Base-by-base conservation (phyloP, 2,113 vertebrate genomes). In the Aplodontia rufa region DNA sequence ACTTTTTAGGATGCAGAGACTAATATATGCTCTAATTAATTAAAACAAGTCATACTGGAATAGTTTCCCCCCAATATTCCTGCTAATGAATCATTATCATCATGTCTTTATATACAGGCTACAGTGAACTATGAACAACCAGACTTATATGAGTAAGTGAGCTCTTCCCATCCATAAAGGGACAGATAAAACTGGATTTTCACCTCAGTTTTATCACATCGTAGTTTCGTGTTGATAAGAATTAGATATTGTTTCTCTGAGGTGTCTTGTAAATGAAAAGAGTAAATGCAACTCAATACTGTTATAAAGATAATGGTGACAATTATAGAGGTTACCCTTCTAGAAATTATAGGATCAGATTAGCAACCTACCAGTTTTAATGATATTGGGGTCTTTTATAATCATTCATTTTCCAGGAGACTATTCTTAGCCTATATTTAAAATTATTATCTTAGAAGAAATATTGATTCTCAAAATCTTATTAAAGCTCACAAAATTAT, bases 1-100 rank as follows among this genome's bases (percentile, higher is more conserved):
- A n/a, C n/a, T 93, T 93, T 74, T 28, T 80, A 84, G n/a, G 35
- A 91, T 93, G 24, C 19, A 96, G 32, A 94, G 19, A 83, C 47
- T 49, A 78, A 82, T 13, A 78, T 64, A 66, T 60, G 35, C 8
- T 72, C 49, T 32, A 90, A 62, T 68, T 80, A 93, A 26, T 80
- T 86, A 85, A 76, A 76, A 80, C 8, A 84, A 53, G 26, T 42
- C 74, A 75, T 45, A 64, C 6, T 83, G 45, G 22, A 88, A 51
- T 28, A 78, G 64, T 68, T 72, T 49, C 11, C 11, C 19, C 26
- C 7, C 47, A 64, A 14, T 53, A 82, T 62, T 68, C 51, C 19
- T 79, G 49, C 53, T 78, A 87, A 49, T 69, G 35, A n/a, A 55
- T 74, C 12, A 76, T 53, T 20, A 85, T 55, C 74, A 53, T 40